These are phyloP conservation scores for Nannobrachium achirus DNA, from an alignment of 2,113 vertebrate species.

Conservation along the genomic window DNA sequence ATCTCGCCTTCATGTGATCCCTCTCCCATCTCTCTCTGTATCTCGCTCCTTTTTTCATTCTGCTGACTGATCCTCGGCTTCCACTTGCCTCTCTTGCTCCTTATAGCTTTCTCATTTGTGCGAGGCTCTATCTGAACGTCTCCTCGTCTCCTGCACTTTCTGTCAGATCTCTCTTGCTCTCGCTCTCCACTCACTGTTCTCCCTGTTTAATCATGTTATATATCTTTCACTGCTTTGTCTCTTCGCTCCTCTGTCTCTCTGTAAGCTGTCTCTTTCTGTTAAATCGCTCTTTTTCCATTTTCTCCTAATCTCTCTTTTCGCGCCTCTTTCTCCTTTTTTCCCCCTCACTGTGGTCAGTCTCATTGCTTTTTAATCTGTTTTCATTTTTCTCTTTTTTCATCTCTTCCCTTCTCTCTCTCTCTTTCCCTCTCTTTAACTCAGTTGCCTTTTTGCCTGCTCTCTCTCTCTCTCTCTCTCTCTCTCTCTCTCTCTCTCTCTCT, in stretches of 20 bases:
- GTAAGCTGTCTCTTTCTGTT: slow-evolving; percentile 11
- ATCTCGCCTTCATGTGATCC: slow-evolving; percentile 57
- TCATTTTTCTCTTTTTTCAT: slow-evolving; percentile 17
- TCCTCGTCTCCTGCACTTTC: slow-evolving; percentile 13
- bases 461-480: neutral
- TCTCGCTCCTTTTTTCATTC: slow-evolving; percentile 23
- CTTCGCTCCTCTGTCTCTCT: neutral
- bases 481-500: neutral
- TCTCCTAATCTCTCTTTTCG: neutral
- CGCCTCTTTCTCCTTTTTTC: slow-evolving; percentile 5
- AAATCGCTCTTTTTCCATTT: slow-evolving; percentile 25
- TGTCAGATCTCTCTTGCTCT: slow-evolving; percentile 11
- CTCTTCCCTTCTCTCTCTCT: slow-evolving; percentile 11
- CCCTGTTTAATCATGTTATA: too few relatives aligned
- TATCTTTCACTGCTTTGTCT: neutral
- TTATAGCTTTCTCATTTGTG: slow-evolving; percentile 17
- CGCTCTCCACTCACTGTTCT: slow-evolving; percentile 4
- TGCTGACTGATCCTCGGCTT: slow-evolving; percentile 6
- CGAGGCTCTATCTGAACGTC: neutral
- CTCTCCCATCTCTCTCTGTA: slow-evolving; percentile 29
- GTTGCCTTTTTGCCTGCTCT: neutral
- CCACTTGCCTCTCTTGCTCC: slow-evolving; percentile 8
- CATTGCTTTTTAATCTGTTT: slow-evolving; percentile 28
- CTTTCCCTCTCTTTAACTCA: slow-evolving; percentile 9
- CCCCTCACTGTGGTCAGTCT: slow-evolving; percentile 15